Conservation (phyloP, 2,888 invertebrate genomes). For the Aphidius colemani region DNA sequence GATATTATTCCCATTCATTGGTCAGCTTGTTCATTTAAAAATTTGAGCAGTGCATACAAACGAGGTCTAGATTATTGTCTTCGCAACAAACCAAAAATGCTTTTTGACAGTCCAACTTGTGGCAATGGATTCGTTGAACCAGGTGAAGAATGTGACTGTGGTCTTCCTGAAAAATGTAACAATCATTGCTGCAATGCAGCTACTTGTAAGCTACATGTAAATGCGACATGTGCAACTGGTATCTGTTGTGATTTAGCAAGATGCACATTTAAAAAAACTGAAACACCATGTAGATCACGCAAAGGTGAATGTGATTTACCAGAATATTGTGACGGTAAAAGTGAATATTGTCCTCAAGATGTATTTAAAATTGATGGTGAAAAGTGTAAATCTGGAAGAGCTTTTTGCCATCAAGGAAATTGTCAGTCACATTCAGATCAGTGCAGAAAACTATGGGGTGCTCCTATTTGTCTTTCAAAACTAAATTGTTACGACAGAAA, state of each 20-base stretch:
- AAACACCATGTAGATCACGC: slow-evolving; percentile 79
- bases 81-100: slow-evolving; percentile 82
- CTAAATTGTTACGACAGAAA: slow-evolving; percentile 85
- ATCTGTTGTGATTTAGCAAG: slow-evolving; percentile 89
- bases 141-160: slow-evolving; percentile 96
- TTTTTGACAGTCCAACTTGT: slow-evolving; percentile 86
- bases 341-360: slow-evolving; percentile 91
- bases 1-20: slow-evolving; percentile 74
- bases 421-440: slow-evolving; percentile 90
- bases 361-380: slow-evolving; percentile 89
- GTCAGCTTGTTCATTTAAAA: slow-evolving; percentile 93
- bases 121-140: slow-evolving; percentile 96
- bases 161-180: slow-evolving; percentile 75
- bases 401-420: slow-evolving; percentile 88
- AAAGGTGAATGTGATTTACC: slow-evolving; percentile 93
- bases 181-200: slow-evolving; percentile 84
- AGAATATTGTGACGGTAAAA: slow-evolving; percentile 92
- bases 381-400: slow-evolving; percentile 75
- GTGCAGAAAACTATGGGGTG: slow-evolving; percentile 92
- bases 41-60: slow-evolving; percentile 86
- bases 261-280: slow-evolving; percentile 75
- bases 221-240: slow-evolving; percentile 95
- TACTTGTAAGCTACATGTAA: slow-evolving; percentile 82
- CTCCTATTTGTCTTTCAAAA: slow-evolving; percentile 82
- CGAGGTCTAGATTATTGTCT: slow-evolving; percentile 92